A percentile compares a stretch with the other conserved stretches of the same genome.
phyloP scores from a whole-genome alignment of 2,888 invertebrate species.

The Mythimna pallens region DNA sequence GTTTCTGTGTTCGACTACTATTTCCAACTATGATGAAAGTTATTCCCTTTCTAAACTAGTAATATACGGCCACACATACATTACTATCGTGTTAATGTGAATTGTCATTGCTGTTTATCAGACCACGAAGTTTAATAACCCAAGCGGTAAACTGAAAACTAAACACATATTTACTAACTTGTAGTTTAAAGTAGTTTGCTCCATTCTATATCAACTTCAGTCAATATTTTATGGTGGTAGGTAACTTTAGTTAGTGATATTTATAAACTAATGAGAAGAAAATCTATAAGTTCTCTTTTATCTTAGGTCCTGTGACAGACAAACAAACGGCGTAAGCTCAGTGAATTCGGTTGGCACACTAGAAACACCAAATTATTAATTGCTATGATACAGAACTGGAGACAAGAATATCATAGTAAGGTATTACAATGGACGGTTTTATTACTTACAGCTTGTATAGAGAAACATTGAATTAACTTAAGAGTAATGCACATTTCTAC shows the following conservation, averaged over 20 bases:
- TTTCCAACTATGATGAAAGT: slow-evolving; percentile 23
- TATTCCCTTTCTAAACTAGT: slow-evolving; percentile 12
- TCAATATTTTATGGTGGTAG: slow-evolving; percentile 36
- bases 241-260: background rate
- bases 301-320: background rate
- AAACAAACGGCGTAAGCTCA: background rate
- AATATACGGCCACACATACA: slow-evolving; percentile 23
- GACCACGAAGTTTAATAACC: slow-evolving; percentile 57
- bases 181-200: slow-evolving; percentile 48
- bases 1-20: background rate
- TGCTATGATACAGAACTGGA: background rate
- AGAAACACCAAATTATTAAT: background rate
- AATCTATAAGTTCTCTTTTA: background rate
- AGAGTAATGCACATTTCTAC: background rate
- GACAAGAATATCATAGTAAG: background rate
- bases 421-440: background rate
- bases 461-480: background rate
- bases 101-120: slow-evolving; percentile 52
- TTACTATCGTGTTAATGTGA: slow-evolving; percentile 40
- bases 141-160: slow-evolving; percentile 54
- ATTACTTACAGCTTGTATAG: background rate
- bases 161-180: slow-evolving; percentile 56
- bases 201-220: slow-evolving; percentile 44
- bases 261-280: background rate
- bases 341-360: background rate